Evolutionary conservation across 2,113 vertebrate species (phyloP).

Genomic region (Ursus arctos): DNA sequence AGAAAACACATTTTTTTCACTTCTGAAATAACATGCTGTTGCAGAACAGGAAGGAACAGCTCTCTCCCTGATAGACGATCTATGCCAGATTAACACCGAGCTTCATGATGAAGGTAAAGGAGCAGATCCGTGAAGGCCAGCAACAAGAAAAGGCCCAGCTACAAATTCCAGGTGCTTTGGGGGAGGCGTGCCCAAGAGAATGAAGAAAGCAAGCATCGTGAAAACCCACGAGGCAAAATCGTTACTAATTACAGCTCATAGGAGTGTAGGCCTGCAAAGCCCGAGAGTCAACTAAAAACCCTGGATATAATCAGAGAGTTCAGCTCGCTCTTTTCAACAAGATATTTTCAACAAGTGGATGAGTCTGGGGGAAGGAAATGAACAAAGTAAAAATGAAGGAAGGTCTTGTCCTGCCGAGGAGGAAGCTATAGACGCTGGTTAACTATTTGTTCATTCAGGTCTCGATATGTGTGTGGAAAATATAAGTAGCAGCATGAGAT

Average conservation of each 20-base stretch:
- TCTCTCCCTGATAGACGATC: not conserved
- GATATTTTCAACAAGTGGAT: not conserved
- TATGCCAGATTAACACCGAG: not conserved
- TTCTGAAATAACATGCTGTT: not conserved
- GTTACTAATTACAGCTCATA: not conserved
- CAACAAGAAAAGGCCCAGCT: not conserved
- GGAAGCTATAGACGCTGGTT: not conserved
- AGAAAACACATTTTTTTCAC: not conserved
- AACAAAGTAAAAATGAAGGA: not conserved
- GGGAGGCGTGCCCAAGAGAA: not conserved
- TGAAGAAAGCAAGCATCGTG: not conserved
- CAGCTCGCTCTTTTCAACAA: not conserved
- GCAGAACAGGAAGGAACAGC: not conserved
- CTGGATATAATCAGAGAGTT: not conserved
- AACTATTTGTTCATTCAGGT: not conserved
- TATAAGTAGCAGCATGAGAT: not conserved
- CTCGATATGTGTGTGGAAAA: not conserved
- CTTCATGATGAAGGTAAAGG: not conserved
- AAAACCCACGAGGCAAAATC: not conserved
- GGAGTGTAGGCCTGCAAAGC: not conserved
- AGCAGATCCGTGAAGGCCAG: not conserved
- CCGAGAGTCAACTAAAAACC: not conserved
- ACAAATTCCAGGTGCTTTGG: not conserved
- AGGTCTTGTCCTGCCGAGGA: not conserved
- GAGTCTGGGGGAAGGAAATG: not conserved